Evolutionary conservation across 2,888 invertebrate species (phyloP).

Genomic region (Calameuta idolon): DNA sequence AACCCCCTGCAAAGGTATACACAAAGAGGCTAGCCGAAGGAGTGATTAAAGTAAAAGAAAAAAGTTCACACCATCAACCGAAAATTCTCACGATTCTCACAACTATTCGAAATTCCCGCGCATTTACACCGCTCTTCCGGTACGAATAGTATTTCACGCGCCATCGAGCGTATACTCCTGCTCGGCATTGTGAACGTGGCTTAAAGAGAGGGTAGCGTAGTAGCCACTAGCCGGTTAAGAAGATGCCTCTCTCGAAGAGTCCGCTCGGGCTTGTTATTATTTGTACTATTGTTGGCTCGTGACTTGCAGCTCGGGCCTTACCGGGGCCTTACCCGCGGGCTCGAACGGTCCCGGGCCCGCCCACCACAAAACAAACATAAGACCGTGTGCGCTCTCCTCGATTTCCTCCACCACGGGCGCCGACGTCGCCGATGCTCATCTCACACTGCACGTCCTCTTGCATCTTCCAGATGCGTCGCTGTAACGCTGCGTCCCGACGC

Average conservation of each 20-base stretch:
- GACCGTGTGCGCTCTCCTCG: constrained; percentile 15
- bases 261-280: constrained; percentile 60
- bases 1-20: background rate
- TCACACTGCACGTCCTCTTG: background rate
- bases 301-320: constrained; percentile 60
- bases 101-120: background rate
- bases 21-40: background rate
- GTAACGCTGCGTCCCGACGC: background rate
- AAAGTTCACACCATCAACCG: background rate
- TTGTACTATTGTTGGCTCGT: constrained; percentile 66
- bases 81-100: background rate
- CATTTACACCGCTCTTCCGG: background rate
- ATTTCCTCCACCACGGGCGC: constrained; percentile 12
- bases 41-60: background rate
- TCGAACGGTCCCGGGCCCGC: constrained; percentile 42
- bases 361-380: constrained; percentile 60
- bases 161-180: background rate
- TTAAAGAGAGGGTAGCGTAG: constrained; percentile 46
- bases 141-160: background rate
- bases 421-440: background rate
- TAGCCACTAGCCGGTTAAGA: constrained; percentile 51
- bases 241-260: constrained; percentile 42
- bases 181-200: constrained; percentile 42
- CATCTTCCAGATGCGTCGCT: constrained; percentile 8
- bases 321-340: constrained; percentile 25